Evolutionary conservation across 2,888 invertebrate genomes (phyloP).

Genomic region (Pteria penguin): DNA sequence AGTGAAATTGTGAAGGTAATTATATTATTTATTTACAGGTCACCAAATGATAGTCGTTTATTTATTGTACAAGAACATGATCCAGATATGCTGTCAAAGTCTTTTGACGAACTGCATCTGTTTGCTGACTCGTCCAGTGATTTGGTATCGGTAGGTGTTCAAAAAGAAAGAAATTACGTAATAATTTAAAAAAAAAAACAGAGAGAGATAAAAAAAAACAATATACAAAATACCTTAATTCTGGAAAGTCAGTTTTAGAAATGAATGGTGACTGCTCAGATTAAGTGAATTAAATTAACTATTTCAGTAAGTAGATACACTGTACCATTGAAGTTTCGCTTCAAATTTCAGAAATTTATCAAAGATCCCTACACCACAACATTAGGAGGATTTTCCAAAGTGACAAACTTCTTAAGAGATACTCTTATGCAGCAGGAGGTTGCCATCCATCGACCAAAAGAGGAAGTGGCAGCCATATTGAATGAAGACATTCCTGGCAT

Average conservation of each 20-base stretch:
- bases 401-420: constrained; percentile 88
- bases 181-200: too few species aligned
- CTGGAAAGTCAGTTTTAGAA: too few species aligned
- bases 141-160: constrained; percentile 79
- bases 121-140: constrained; percentile 84
- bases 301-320: too few species aligned
- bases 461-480: constrained; percentile 81
- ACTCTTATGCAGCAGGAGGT: constrained; percentile 74
- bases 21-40: constrained; percentile 81
- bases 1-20: neutral
- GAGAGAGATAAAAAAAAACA: too few species aligned
- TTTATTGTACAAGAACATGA: constrained; percentile 85
- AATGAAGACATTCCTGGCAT: constrained; percentile 74
- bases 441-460: constrained; percentile 82
- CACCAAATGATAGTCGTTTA: constrained; percentile 86
- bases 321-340: too few species aligned
- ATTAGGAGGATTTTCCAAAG: constrained; percentile 91
- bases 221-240: too few species aligned
- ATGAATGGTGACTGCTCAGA: too few species aligned
- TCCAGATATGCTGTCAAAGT: constrained; percentile 85
- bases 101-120: constrained; percentile 92
- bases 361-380: constrained; percentile 91
- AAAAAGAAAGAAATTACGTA: too few species aligned
- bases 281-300: too few species aligned
- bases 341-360: constrained; percentile 81